A percentile compares a stretch with the other conserved stretches of the same genome.
phyloP scores from a whole-genome alignment of 2,113 vertebrate species.

The Elephas maximus region DNA sequence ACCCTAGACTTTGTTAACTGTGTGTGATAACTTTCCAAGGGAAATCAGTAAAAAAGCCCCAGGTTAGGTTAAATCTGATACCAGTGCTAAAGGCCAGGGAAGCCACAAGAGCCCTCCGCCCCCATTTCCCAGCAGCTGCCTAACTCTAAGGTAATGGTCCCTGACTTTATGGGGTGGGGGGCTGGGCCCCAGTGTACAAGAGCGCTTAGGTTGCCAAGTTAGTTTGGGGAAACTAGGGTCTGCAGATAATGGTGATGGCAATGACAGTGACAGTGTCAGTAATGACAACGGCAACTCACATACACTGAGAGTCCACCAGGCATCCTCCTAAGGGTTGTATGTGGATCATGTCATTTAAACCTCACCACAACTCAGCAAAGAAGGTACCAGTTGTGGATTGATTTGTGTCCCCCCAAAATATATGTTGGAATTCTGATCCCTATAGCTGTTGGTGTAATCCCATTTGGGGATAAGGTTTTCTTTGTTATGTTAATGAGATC shows the following conservation, averaged over 20 bases:
- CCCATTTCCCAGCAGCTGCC: neutral
- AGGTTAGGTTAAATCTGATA: neutral
- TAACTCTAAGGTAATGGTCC: neutral
- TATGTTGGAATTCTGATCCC: neutral
- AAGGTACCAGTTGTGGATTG: fast-evolving
- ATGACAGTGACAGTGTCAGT: fast-evolving
- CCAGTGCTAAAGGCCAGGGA: neutral
- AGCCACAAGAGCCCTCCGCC: neutral
- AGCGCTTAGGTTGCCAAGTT: neutral
- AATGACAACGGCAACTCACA: neutral
- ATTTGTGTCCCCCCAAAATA: neutral
- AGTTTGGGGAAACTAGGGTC: neutral
- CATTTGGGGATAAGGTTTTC: too few relatives aligned
- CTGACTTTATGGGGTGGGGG: neutral
- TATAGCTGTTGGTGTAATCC: too few relatives aligned
- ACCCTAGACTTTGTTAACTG: neutral
- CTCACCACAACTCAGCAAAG: neutral
- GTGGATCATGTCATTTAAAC: fast-evolving
- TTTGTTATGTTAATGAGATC: neutral
- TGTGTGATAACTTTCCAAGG: neutral
- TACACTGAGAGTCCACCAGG: fast-evolving
- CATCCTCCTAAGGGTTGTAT: fast-evolving
- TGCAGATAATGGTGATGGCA: fast-evolving
- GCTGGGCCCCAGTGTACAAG: neutral
- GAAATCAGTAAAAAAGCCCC: neutral